These are phyloP conservation scores for Drosophila nasuta DNA, from an alignment of 1,140 invertebrate genomes.

Conservation along the genomic window DNA sequence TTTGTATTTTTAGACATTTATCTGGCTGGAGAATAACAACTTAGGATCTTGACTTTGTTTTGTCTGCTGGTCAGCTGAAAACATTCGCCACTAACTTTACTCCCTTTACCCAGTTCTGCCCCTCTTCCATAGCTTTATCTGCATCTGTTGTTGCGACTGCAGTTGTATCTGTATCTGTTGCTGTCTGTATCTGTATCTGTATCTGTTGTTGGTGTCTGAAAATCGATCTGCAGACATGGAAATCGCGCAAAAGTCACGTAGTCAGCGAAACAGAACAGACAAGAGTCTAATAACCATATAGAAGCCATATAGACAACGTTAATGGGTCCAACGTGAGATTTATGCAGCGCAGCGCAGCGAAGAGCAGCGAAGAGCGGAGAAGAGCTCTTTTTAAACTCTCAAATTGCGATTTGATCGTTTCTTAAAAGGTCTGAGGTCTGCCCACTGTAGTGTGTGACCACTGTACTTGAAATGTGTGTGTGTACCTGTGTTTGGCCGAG, in stretches of 20 bases:
- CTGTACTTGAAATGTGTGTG: constrained; percentile 8
- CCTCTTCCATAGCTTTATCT: not conserved
- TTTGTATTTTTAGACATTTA: constrained; percentile 77
- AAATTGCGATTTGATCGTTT: constrained; percentile 1
- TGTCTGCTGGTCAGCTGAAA: constrained; percentile 67
- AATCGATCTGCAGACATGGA: constrained; percentile 68
- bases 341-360: constrained; percentile 25
- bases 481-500: constrained; percentile 18
- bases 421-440: not conserved
- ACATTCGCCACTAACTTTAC: not conserved
- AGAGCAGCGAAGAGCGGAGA: not conserved
- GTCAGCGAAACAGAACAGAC: constrained; percentile 64
- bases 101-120: not conserved
- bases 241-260: constrained; percentile 73
- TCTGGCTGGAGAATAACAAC: constrained; percentile 59
- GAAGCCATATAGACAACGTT: constrained; percentile 46
- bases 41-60: constrained; percentile 56
- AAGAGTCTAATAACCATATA: constrained; percentile 31
- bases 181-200: constrained; percentile 40
- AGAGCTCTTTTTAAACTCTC: no score
- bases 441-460: constrained; percentile 12
- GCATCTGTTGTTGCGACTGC: no score
- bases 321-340: constrained; percentile 33
- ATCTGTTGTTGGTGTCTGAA: constrained; percentile 63
- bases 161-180: constrained; percentile 16